Conservation (phyloP, 1,140 invertebrate genomes). For the Archivesica marissinica region DNA sequence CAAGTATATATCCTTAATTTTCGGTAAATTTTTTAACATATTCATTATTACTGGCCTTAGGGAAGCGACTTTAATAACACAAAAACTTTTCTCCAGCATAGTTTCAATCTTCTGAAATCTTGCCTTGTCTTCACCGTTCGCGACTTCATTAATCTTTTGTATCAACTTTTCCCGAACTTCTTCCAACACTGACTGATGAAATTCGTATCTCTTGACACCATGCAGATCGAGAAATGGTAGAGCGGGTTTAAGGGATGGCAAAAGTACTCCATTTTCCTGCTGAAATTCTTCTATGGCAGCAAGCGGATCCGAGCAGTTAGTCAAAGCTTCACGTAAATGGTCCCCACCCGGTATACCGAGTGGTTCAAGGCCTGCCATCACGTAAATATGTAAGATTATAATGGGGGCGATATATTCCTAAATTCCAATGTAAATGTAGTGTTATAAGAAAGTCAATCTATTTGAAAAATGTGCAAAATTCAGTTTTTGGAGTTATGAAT, state of each 20-base stretch:
- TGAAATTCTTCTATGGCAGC: constrained; percentile 99
- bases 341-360: constrained; percentile 96
- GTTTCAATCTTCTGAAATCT: constrained; percentile 95
- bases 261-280: constrained; percentile 94
- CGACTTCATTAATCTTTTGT: constrained; percentile 94
- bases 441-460: not conserved
- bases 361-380: constrained; percentile 90
- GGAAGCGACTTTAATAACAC: constrained; percentile 94
- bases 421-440: too few relatives aligned
- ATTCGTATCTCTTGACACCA: constrained; percentile 95
- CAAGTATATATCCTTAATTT: constrained; percentile 97
- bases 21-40: constrained; percentile 95
- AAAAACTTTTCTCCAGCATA: constrained; percentile 95
- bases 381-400: not conserved
- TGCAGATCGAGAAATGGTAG: constrained; percentile 97
- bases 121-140: constrained; percentile 89
- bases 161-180: constrained; percentile 95
- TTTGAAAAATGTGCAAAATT: too few relatives aligned
- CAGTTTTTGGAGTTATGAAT: too few relatives aligned
- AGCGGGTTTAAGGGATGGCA: constrained; percentile 97
- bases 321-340: constrained; percentile 95
- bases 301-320: constrained; percentile 97
- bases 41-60: constrained; percentile 98
- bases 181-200: constrained; percentile 97
- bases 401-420: not conserved